Base-by-base conservation (phyloP, 1,140 invertebrate species). In the Drosophila paulistorum region DNA sequence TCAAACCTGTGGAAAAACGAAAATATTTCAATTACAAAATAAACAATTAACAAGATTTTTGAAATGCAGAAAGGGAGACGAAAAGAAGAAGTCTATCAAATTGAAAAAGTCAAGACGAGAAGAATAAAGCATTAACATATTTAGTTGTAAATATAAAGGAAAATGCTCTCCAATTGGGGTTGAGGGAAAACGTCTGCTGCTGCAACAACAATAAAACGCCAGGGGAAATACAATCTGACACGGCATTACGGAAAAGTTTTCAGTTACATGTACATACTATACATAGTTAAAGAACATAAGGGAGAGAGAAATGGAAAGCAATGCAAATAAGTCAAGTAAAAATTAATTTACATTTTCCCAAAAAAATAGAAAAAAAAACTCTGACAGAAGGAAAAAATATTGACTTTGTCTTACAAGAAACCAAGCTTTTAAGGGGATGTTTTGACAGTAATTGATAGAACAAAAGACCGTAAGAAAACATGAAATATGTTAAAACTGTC, bases 1-100 rank as follows among this genome's bases (percentile, higher is more conserved):
- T 66, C 85, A 90, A 68, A 48, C 80, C 69, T 51, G 48, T 17
- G 4, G 13, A 64, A 33, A 45, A n/a, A 57, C 13, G 30, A 65
- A 65, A 71, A 69, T 79, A 90, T 79, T 89, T 84, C 89, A 89
- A 90, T 85, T 79, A 90, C 84, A 90, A 81, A 89, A 90, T 90
- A 89, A 85, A 84, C 77, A 89, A 90, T 90, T 84, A 83, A 51
- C 45, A 51, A 23, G 80, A 84, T 90, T 77, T 71, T 60, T 20
- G 59, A 80, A 72, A 73, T 74, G 70, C 71, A 80, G 61, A 59
- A 45, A 66, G 54, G 35, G 48, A 48, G 66, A 57, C 17, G 17
- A 51, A 55, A 55, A 83, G 60, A 55, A 83, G 60, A 75, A 73
- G 80, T 73, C 74, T 79, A 68, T 57, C 67, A 61, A 71, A 57